These are phyloP conservation scores for Brachionus koreanus DNA, from an alignment of 1,140 invertebrate species.

Conservation along the genomic window DNA sequence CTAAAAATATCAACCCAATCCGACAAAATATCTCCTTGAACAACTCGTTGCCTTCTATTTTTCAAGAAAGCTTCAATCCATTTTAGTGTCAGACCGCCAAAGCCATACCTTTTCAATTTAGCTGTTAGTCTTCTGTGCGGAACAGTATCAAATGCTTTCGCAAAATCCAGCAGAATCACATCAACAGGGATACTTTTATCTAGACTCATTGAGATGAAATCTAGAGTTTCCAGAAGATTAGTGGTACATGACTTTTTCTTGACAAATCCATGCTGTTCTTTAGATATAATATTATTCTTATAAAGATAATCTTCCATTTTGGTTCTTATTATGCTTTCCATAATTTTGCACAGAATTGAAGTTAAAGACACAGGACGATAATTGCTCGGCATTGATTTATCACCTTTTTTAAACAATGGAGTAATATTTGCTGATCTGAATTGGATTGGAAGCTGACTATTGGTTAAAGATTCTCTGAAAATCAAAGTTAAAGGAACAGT, in stretches of 20 bases:
- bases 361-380: too few species aligned
- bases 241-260: too few species aligned
- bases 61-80: too few species aligned
- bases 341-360: neutral
- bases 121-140: too few species aligned
- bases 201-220: neutral
- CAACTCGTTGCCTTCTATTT: too few species aligned
- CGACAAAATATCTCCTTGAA: too few species aligned
- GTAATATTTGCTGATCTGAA: neutral
- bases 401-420: neutral
- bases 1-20: neutral
- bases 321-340: neutral
- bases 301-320: neutral
- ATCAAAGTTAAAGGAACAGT: too few species aligned
- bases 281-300: neutral
- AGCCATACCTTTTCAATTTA: too few species aligned
- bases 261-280: neutral
- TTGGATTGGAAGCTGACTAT: neutral
- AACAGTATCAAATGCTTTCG: too few species aligned
- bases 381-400: neutral
- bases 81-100: too few species aligned
- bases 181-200: neutral
- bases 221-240: neutral
- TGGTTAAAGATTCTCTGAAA: too few species aligned
- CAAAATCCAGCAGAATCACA: neutral